Conservation (phyloP, 2,113 vertebrate species). For the Muntiacus muntjak region DNA sequence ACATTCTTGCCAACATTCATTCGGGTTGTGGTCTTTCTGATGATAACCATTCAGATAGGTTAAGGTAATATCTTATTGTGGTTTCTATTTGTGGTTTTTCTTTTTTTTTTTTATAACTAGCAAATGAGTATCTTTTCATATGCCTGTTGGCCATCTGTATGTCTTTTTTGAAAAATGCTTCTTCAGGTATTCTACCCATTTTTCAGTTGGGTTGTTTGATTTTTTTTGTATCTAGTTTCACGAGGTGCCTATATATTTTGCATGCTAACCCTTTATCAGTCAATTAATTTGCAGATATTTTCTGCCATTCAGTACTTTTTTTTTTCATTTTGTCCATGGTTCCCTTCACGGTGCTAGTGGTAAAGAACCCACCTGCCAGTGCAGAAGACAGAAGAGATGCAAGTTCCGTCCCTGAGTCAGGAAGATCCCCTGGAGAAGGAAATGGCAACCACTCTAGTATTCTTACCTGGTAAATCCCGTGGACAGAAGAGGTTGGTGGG, state of each 20-base stretch:
- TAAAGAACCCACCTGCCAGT: background rate
- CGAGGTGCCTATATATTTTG: background rate
- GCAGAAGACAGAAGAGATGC: background rate
- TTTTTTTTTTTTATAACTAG: background rate
- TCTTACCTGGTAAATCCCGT: background rate
- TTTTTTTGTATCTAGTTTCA: background rate
- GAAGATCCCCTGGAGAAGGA: background rate
- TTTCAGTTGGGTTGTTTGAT: background rate
- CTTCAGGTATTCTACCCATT: background rate
- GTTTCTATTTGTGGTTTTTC: background rate
- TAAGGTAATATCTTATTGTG: background rate
- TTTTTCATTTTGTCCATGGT: background rate
- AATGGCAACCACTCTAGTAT: background rate
- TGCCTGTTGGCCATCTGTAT: background rate
- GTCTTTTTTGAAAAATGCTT: background rate
- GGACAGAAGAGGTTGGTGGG: background rate
- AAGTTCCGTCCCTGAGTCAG: background rate
- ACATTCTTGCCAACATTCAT: background rate
- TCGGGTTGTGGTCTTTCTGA: background rate
- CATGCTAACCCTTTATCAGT: background rate
- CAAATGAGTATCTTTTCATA: background rate
- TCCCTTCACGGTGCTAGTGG: background rate
- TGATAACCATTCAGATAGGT: background rate
- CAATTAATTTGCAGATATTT: background rate
- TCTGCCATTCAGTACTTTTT: background rate